Evolutionary conservation across 1,140 invertebrate genomes (phyloP), one percentile per base, ranked within the genome.

Genomic region (Drosophila orena): DNA sequence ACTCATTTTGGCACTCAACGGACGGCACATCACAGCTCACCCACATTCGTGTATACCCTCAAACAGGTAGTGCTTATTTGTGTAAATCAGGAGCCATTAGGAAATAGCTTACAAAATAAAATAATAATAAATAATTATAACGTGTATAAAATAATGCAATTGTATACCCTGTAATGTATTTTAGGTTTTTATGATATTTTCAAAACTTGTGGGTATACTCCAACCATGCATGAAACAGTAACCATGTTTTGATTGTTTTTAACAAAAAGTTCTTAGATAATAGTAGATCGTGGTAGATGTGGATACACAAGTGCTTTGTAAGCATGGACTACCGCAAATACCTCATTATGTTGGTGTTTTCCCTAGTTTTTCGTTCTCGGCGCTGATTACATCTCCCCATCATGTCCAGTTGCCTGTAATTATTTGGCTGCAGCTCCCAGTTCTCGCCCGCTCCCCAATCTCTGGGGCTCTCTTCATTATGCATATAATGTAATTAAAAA

Each of bases 401-500:
- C 61, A 53, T 59, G 71, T 62, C 57, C 77, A 80, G 81, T 49
- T 86, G 66, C 55, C 73, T 81, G 81, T 81, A 84, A 84, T 84
- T 84, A 84, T 81, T 83, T 75, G 61, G 49, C 65, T 66, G 64
- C 80, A 69, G 68, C 40, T 79, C 78, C 17, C 56, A 42, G 60
- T 27, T 38, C 34, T 15, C n/a, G 30, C 30, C 64, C 35, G 37
- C 44, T 71, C 38, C 68, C 46, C 43, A 64, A 55, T 84, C 80
- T 71, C 80, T 66, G 52, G 73, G 77, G 59, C 27, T 43, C 66
- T 46, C 65, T 81, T 85, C 83, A 85, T 85, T 85, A 85, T 88
- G 81, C 77, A 88, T 70, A 77, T 81, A 88, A 85, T 85, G 78
- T 88, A 85, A 85, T 85, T 88, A 85, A 88, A 88, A 86, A 77